Evolutionary conservation across 2,113 vertebrate species (phyloP), one percentile per base, ranked within the genome.

Genomic region (Syrmaticus mikado): DNA sequence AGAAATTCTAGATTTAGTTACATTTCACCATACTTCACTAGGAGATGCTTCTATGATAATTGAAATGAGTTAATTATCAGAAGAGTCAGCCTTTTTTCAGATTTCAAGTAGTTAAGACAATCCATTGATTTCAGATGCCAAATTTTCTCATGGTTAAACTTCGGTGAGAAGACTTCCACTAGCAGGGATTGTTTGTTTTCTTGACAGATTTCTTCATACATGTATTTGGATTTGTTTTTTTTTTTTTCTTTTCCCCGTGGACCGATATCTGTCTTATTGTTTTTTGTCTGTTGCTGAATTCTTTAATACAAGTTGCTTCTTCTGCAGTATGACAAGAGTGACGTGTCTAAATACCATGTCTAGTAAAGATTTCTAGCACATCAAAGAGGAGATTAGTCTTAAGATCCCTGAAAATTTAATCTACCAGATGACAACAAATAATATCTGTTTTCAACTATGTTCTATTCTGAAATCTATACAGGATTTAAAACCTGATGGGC

Each of bases 371-470:
- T 65, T 93, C 19, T 58, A 75, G 32, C 14, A 46, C 41, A 78
- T 89, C 40, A 90, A 90, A 94, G 78, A n/a, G 17, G 4, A 65
- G 60, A 55, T 6, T 4, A 45, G 15, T 62, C 24, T 85, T 68
- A 62, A 73, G 24, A 89, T 72, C 81, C 61, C 18, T 19, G 18
- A 92, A 53, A 92, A 86, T 45, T 11, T 52, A 16, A 82, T 89
- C 34, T 2, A 10, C 65, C 15, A 40, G 41, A 72, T 41, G 36
- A 66, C n/a, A 85, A 0, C 30, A 85, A 0, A 0, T 45, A 89
- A 12, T 13, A 76, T 45, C 5, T 82, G 76, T 28, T 21, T 21
- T 73, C 82, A 87, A 53, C 27, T 38, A 3, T 62, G 5, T 67
- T 75, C 34, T 64, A 27, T 15, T 82, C 7, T n/a, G 18, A 57